A percentile compares a stretch with the other conserved stretches of the same genome.
These are phyloP conservation scores for Falco concolor DNA, from an alignment of 2,797 vertebrate genomes.

Conservation along the genomic window DNA sequence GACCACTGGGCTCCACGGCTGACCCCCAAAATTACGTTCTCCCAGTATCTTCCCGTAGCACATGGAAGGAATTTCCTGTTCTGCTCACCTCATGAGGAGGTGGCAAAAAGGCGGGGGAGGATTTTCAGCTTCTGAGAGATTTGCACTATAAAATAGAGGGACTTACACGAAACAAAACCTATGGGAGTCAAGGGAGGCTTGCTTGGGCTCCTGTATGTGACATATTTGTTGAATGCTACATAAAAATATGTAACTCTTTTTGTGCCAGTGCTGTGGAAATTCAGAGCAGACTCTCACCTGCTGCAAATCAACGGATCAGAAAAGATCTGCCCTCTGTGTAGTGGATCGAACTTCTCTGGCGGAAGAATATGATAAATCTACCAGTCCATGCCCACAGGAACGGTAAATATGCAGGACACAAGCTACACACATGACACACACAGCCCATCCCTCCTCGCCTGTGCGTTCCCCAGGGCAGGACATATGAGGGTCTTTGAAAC, in stretches of 20 bases:
- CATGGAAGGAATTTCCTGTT: background rate
- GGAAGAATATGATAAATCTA: background rate
- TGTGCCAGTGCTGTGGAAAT: background rate
- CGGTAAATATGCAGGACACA: background rate
- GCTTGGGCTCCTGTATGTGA: background rate
- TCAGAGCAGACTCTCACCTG: background rate
- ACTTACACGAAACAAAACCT: background rate
- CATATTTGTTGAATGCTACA: background rate
- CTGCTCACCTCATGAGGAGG: background rate
- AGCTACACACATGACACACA: background rate
- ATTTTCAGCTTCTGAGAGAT: background rate
- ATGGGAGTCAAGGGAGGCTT: background rate
- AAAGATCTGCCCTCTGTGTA: background rate
- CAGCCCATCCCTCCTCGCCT: background rate
- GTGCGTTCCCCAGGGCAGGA: background rate
- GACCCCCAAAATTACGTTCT: background rate
- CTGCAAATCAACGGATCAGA: background rate
- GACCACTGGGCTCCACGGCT: background rate
- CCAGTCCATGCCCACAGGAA: background rate
- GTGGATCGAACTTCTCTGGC: background rate
- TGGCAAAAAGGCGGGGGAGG: background rate
- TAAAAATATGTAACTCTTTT: background rate
- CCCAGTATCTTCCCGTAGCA: background rate
- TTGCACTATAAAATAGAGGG: background rate
- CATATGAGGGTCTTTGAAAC: fast-evolving